A percentile compares a stretch with the other conserved stretches of the same genome.
Conservation (phyloP, 2,113 vertebrate species). For the Amblyornis subalaris region DNA sequence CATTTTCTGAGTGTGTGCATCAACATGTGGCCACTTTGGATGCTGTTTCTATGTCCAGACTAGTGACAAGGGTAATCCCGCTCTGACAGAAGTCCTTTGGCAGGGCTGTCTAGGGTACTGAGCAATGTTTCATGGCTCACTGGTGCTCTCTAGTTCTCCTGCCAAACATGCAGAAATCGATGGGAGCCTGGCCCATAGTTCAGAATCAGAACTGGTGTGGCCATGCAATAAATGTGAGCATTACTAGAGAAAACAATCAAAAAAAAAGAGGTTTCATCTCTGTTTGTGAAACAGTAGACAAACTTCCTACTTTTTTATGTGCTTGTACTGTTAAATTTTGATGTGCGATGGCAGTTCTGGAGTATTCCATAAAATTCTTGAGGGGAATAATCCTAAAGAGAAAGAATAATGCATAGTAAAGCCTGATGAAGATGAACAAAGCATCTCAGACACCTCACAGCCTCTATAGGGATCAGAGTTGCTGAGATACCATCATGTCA, state of each 20-base stretch:
- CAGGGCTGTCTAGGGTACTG: background rate
- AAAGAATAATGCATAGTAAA: background rate
- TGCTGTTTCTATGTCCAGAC: background rate
- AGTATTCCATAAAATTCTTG: background rate
- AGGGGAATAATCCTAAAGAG: background rate
- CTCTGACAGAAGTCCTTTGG: background rate
- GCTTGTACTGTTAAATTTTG: background rate
- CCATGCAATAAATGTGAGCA: background rate
- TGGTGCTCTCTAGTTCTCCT: background rate
- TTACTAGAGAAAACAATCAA: background rate
- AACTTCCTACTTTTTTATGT: background rate
- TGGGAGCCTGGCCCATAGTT: accelerated
- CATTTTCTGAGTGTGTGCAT: background rate
- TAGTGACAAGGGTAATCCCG: background rate
- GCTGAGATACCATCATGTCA: background rate
- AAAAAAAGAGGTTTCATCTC: background rate
- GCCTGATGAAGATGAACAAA: background rate
- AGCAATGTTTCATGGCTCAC: background rate
- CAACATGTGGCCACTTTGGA: background rate
- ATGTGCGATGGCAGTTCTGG: background rate
- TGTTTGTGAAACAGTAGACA: background rate
- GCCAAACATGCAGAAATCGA: accelerated
- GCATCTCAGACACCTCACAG: background rate
- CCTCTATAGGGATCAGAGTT: background rate
- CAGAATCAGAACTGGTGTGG: background rate